phyloP scores from a whole-genome alignment of 2,113 vertebrate species.

The Psittacara wagleri region DNA sequence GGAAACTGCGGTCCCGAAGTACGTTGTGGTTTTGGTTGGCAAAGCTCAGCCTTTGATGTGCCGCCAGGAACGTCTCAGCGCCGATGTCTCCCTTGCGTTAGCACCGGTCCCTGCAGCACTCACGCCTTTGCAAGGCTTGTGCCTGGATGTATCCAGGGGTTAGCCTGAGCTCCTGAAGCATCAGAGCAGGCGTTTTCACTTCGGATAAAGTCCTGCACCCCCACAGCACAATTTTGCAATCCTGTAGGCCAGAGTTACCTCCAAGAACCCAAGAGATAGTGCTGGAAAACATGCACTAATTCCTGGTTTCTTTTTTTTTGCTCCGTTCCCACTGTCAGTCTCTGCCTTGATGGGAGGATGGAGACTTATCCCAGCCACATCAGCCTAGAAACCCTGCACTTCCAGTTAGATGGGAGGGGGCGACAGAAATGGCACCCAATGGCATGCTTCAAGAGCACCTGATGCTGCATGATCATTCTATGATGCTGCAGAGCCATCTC shows the following conservation, averaged over 20 bases:
- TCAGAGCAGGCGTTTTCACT: neutral
- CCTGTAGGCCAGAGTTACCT: neutral
- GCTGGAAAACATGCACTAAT: neutral
- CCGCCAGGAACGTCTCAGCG: neutral
- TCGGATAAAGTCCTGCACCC: neutral
- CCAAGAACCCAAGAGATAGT: neutral
- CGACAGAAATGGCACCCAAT: neutral
- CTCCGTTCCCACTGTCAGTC: neutral
- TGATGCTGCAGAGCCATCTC: neutral
- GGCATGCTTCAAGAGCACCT: rapidly evolving
- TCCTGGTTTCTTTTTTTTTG: neutral
- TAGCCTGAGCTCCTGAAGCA: neutral
- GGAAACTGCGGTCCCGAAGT: neutral
- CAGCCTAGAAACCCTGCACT: neutral
- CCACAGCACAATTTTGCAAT: neutral
- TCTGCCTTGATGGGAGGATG: neutral
- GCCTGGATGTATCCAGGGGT: neutral
- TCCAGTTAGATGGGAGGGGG: neutral
- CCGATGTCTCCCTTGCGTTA: neutral
- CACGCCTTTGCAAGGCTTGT: neutral
- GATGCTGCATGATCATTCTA: too few species aligned
- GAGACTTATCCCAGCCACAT: neutral
- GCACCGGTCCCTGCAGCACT: neutral
- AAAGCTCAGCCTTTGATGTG: neutral
- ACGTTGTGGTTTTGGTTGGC: neutral